These are phyloP conservation scores for Catocala fraxini DNA, from an alignment of 2,888 invertebrate genomes.

Conservation along the genomic window DNA sequence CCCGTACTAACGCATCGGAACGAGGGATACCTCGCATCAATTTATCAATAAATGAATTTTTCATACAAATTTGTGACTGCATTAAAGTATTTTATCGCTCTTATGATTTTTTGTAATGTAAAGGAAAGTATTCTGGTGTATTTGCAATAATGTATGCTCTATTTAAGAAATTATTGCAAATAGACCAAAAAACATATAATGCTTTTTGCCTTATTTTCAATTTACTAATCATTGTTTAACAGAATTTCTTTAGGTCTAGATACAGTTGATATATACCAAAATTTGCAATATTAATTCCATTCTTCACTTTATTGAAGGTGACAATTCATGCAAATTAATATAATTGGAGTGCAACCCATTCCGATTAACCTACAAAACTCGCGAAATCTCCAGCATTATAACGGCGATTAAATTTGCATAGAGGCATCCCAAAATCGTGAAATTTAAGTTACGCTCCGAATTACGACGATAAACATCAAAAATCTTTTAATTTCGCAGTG, in stretches of 20 bases:
- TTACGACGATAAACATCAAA: constrained; percentile 2
- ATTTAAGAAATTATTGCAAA: background rate
- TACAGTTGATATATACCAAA: too few species aligned
- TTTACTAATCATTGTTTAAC: too few species aligned
- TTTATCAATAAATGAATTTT: constrained; percentile 46
- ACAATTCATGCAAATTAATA: background rate
- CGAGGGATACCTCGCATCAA: constrained; percentile 29
- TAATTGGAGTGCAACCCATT: constrained; percentile 4
- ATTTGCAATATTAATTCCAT: too few species aligned
- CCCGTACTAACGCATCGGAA: constrained; percentile 14
- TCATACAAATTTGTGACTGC: constrained; percentile 33
- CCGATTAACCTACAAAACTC: background rate
- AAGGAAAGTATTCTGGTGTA: background rate
- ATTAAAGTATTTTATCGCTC: constrained; percentile 31
- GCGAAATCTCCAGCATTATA: background rate
- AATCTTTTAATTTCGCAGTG: constrained; percentile 3
- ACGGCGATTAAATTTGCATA: constrained; percentile 10
- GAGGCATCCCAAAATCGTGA: constrained; percentile 3
- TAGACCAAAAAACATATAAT: too few species aligned
- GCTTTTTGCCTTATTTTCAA: background rate
- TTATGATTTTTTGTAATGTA: constrained; percentile 13
- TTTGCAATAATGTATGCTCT: background rate
- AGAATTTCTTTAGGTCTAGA: too few species aligned
- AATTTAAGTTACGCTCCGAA: background rate
- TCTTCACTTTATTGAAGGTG: too few species aligned